Evolutionary conservation across 2,888 invertebrate genomes (phyloP), one percentile per base, ranked within the genome.

Genomic region (Pollenia labialis): DNA sequence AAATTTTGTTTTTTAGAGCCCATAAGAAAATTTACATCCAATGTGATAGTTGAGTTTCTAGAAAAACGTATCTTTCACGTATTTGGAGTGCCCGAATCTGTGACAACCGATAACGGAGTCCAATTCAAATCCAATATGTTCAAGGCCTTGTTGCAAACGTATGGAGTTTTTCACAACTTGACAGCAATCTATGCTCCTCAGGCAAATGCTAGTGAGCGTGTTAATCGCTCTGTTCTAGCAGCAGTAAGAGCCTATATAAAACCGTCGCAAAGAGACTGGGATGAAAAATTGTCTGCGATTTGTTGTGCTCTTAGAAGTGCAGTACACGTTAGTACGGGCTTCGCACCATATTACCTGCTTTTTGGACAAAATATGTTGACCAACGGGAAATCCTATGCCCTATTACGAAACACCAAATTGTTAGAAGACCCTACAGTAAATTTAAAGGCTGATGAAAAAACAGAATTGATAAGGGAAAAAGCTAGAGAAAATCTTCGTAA

Each of bases 281-380:
- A 64, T 46, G 44, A 16, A 0, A 44, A n/a, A 12, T 12, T 64
- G 7, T 64, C 64, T 4, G 42, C 64, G 4, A 71, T 71, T 11
- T 9, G 56, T 44, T 71, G 71, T 44, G 72, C 72, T 4, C 23
- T 81, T 9, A 2, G 81, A 42, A 62, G 81, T 60, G 18, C 72
- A 16, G n/a, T 72, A 4, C 81, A 81, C 23, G 9, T 18, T 14
- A 62, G 72, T 40, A 72, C 64, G 9, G 72, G 64, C 6, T 81
- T 64, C 48, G 74, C 74, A 8, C 81, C 81, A 10, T 81, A 74
- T 60, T 81, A 18, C 32, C 11, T 66, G 10, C 23, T 81, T 7
- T 81, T 81, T 72, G 81, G 81, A 2, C 81, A 69, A 48, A 64
- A 48, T 48, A 68, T 64, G 64, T n/a, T 64, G 11, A 44, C 44